Evolutionary conservation across 2,888 invertebrate genomes (phyloP).

Genomic region (Andrena haemorrhoa): DNA sequence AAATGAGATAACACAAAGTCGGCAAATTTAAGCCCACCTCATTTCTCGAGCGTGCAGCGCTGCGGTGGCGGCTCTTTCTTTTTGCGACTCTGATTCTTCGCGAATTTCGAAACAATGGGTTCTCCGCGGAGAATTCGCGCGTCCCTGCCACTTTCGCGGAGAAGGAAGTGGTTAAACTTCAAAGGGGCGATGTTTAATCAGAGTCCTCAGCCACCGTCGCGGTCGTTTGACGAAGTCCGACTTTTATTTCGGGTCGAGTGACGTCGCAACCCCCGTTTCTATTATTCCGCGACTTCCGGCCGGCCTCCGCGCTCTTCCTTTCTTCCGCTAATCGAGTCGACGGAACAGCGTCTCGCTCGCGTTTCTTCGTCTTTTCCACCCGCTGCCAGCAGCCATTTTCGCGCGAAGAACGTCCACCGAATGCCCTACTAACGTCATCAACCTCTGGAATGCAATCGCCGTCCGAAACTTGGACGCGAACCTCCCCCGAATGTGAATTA

Average conservation of each 20-base stretch:
- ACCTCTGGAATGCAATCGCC: conserved; percentile 6
- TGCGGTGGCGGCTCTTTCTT: background rate
- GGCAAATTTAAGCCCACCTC: background rate
- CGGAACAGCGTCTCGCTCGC: conserved; percentile 12
- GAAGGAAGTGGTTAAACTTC: conserved; percentile 40
- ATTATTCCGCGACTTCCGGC: conserved; percentile 28
- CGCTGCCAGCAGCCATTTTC: background rate
- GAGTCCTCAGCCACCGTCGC: conserved; percentile 59
- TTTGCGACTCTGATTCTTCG: conserved; percentile 15
- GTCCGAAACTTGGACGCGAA: conserved; percentile 29
- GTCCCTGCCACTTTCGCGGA: conserved; percentile 14
- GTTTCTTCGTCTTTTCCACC: background rate
- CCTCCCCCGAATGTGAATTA: conserved; percentile 18
- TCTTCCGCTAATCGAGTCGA: conserved; percentile 10
- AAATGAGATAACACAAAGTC: background rate
- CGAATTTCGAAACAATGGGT: conserved; percentile 23
- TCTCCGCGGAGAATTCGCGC: background rate
- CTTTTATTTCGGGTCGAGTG: conserved; percentile 71
- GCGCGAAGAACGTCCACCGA: conserved; percentile 1
- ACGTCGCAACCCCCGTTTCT: conserved; percentile 39
- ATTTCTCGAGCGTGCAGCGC: background rate
- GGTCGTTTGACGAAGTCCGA: conserved; percentile 66
- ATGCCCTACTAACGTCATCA: conserved; percentile 26
- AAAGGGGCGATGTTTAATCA: conserved; percentile 72
- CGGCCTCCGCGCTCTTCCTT: background rate